These are phyloP conservation scores for Schizopygopsis malacanthus DNA, from an alignment of 2,797 vertebrate species.

Conservation along the genomic window DNA sequence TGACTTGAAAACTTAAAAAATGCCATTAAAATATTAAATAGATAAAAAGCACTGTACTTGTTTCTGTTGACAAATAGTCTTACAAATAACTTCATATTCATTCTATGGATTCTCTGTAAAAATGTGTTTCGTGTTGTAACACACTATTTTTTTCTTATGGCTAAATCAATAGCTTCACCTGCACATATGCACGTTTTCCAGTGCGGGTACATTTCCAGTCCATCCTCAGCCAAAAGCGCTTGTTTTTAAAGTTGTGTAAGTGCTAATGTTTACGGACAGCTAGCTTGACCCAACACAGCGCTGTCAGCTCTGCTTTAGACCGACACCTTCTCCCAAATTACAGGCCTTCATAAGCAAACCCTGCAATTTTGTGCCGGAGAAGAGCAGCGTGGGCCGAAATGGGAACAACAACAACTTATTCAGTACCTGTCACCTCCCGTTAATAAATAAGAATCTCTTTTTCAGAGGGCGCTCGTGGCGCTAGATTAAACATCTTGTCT, in stretches of 20 bases:
- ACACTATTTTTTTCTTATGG: too few species aligned
- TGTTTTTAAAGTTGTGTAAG: constrained; percentile 34
- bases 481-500: constrained; percentile 93
- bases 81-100: background rate
- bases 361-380: constrained; percentile 67
- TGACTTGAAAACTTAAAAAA: too few species aligned
- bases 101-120: background rate
- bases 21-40: background rate
- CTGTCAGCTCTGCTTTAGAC: constrained; percentile 78
- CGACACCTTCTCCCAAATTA: constrained; percentile 78
- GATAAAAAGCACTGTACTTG: too few species aligned
- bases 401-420: constrained; percentile 85
- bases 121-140: background rate
- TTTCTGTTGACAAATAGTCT: background rate
- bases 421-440: constrained; percentile 91
- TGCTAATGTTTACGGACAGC: constrained; percentile 59
- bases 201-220: background rate
- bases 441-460: constrained; percentile 99
- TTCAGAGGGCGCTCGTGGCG: constrained; percentile 75
- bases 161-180: background rate
- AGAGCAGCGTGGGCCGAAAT: constrained; percentile 27
- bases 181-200: background rate
- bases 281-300: constrained; percentile 35
- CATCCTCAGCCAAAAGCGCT: background rate
- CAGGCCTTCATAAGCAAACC: constrained; percentile 79